phyloP scores from a whole-genome alignment of 2,888 invertebrate species.

The Heliconius erato region DNA sequence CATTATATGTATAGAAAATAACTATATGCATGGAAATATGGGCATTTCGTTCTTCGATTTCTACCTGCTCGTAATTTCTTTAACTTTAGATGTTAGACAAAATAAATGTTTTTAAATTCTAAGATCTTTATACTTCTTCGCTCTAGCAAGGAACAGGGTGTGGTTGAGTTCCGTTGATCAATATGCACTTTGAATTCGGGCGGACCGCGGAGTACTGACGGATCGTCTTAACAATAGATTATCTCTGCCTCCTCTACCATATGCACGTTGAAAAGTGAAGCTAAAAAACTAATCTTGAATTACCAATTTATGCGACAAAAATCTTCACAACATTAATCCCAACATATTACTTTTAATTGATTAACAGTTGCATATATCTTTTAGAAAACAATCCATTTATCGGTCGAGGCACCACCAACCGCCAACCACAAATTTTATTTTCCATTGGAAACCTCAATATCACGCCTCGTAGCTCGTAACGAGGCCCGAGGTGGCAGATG shows the following conservation, averaged over 20 bases:
- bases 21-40: too few relatives aligned
- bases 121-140: too few relatives aligned
- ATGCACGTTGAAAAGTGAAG: background rate
- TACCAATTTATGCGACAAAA: background rate
- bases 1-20: background rate
- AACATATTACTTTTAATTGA: background rate
- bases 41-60: background rate
- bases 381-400: conserved; percentile 1
- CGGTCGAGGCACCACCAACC: background rate
- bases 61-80: background rate
- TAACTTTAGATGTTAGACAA: too few relatives aligned
- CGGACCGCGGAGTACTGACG: too few relatives aligned
- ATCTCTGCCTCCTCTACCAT: background rate
- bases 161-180: too few relatives aligned
- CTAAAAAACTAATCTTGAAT: background rate
- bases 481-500: conserved; percentile 8
- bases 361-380: background rate
- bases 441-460: conserved; percentile 15
- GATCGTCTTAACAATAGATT: background rate
- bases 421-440: conserved; percentile 19
- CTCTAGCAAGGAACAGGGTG: too few relatives aligned
- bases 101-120: too few relatives aligned
- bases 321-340: background rate
- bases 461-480: conserved; percentile 24
- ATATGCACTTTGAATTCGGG: too few relatives aligned